Conservation (phyloP, 2,113 vertebrate species). For the Oreocharis arfaki region DNA sequence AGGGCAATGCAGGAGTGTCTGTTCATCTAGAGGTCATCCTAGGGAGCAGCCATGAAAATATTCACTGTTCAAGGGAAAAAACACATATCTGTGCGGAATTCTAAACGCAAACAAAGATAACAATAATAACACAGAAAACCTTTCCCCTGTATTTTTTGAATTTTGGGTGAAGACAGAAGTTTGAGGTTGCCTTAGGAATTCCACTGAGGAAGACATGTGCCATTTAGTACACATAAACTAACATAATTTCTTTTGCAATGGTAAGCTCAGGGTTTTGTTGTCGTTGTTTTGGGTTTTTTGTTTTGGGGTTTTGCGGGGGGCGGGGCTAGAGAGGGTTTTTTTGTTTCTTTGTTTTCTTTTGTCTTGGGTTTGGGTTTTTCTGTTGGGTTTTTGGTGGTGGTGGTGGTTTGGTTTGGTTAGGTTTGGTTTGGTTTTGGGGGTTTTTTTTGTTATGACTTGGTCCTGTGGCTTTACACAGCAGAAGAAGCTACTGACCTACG, state of each 20-base stretch:
- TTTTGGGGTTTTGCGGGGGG: fast-evolving
- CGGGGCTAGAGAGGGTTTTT: fast-evolving
- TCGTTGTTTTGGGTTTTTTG: not conserved
- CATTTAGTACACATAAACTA: not conserved
- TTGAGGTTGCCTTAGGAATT: not conserved
- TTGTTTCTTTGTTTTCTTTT: not conserved
- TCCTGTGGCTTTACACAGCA: not conserved
- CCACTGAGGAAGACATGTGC: not conserved
- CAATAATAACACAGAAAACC: not conserved
- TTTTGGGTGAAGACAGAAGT: not conserved
- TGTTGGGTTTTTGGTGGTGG: not conserved
- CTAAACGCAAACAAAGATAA: not conserved
- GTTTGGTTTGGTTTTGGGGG: not conserved
- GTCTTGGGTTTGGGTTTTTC: not conserved
- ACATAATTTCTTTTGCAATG: not conserved
- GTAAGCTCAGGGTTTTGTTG: not conserved
- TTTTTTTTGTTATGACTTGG: not conserved
- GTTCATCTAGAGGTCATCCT: not conserved
- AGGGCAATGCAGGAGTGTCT: not conserved
- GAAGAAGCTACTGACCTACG: not conserved
- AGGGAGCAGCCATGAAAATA: not conserved
- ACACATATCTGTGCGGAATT: not conserved
- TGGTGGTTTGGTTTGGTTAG: not conserved
- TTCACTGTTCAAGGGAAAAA: not conserved
- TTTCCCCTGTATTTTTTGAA: not conserved